A percentile compares a stretch with the other conserved stretches of the same genome.
phyloP scores from a whole-genome alignment of 1,140 invertebrate genomes.

The Phocides pigmalion region DNA sequence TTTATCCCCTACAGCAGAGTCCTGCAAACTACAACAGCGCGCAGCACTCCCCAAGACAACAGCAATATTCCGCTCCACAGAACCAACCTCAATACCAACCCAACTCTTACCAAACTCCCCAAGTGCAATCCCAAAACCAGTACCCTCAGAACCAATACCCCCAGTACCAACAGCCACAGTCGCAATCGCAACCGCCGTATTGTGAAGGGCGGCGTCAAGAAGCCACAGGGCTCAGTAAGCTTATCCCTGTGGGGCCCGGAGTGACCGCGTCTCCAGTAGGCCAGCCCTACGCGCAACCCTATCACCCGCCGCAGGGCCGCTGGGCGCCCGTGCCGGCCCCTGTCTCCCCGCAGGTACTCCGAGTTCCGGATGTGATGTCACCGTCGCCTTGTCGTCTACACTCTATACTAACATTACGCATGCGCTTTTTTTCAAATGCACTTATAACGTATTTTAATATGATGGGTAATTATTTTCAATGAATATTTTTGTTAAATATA shows the following conservation, averaged over 20 bases:
- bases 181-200: slow-evolving; percentile 74
- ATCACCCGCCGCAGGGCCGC: slow-evolving; percentile 69
- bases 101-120: slow-evolving; percentile 30
- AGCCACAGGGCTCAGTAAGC: slow-evolving; percentile 69
- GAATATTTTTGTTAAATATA: slow-evolving; percentile 17
- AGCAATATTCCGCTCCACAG: slow-evolving; percentile 35
- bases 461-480: slow-evolving; percentile 17
- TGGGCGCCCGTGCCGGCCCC: slow-evolving; percentile 78
- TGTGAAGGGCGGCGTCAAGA: slow-evolving; percentile 68
- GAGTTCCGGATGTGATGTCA: slow-evolving; percentile 39
- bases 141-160: slow-evolving; percentile 48
- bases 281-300: slow-evolving; percentile 70
- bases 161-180: slow-evolving; percentile 67
- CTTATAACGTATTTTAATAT: background rate
- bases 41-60: slow-evolving; percentile 76
- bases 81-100: slow-evolving; percentile 57
- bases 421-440: slow-evolving; percentile 32
- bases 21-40: slow-evolving; percentile 77
- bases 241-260: slow-evolving; percentile 72
- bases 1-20: slow-evolving; percentile 70
- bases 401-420: slow-evolving; percentile 30
- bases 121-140: slow-evolving; percentile 56
- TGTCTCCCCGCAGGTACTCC: slow-evolving; percentile 72
- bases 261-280: slow-evolving; percentile 52
- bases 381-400: slow-evolving; percentile 32